Percentiles rank a stretch among this genome's conserved stretches.
phyloP scores from a whole-genome alignment of 2,888 invertebrate species.

The Microplitis deprimator region DNA sequence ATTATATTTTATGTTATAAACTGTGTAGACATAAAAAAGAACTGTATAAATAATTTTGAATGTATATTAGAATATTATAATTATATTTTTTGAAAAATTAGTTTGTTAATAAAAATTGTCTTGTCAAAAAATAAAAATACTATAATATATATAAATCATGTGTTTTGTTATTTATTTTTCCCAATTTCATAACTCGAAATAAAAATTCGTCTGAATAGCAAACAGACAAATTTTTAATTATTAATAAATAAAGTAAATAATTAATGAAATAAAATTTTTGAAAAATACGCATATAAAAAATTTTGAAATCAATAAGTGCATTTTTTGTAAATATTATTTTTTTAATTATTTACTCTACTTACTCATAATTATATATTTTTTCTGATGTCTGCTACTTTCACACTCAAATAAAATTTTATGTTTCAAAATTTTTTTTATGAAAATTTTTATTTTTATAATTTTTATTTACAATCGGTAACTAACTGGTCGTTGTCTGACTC shows the following conservation, averaged over 20 bases:
- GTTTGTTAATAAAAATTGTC: not conserved
- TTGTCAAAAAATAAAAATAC: not conserved
- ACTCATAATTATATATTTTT: too few species aligned
- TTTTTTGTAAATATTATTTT: too few species aligned
- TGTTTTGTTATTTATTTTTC: not conserved
- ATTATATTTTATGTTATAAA: not conserved
- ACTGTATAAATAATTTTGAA: not conserved
- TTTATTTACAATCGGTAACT: not conserved
- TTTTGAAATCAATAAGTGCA: too few species aligned
- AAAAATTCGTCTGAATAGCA: too few species aligned
- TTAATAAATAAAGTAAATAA: too few species aligned
- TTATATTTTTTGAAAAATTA: not conserved
- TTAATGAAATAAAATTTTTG: too few species aligned
- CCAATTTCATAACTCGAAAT: not conserved
- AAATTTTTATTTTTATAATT: not conserved
- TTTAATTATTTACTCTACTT: too few species aligned
- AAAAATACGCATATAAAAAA: too few species aligned
- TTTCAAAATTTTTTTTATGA: not conserved
- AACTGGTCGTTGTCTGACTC: not conserved
- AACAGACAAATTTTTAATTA: too few species aligned
- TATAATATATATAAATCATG: not conserved
- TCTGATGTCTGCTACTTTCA: too few species aligned
- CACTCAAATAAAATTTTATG: too few species aligned
- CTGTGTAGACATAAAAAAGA: not conserved
- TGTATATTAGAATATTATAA: conserved; percentile 8